These are phyloP conservation scores for Antechinus stuartii DNA, from an alignment of 2,113 vertebrate genomes.

Conservation along the genomic window DNA sequence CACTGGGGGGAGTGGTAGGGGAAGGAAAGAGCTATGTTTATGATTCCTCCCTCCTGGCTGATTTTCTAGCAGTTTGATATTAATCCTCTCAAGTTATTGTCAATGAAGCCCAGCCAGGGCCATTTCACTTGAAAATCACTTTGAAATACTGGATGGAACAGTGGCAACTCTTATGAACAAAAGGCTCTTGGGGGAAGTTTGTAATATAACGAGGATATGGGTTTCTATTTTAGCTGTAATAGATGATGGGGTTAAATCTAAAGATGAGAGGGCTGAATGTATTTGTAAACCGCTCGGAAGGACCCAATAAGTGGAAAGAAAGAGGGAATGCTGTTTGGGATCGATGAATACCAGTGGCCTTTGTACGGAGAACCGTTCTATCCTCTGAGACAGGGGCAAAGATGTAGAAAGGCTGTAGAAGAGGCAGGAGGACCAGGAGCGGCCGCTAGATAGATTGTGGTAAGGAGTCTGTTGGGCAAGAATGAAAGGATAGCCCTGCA, in stretches of 20 bases:
- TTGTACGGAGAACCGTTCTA: neutral
- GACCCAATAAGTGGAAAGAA: neutral
- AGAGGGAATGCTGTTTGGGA: neutral
- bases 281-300: neutral
- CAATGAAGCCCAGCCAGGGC: neutral
- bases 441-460: neutral
- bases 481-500: neutral
- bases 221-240: neutral
- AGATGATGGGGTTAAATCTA: neutral
- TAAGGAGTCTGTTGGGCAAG: neutral
- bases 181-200: neutral
- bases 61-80: neutral
- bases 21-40: neutral
- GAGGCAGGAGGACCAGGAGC: neutral
- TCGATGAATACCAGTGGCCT: neutral
- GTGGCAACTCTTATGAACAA: neutral
- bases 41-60: neutral
- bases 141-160: neutral
- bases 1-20: neutral
- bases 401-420: neutral
- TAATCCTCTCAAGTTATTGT: neutral
- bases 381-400: neutral
- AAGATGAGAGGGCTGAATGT: neutral
- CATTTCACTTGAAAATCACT: neutral
- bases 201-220: neutral